Base-by-base conservation (phyloP, 2,888 invertebrate genomes). In the Lacanobia oleracea region DNA sequence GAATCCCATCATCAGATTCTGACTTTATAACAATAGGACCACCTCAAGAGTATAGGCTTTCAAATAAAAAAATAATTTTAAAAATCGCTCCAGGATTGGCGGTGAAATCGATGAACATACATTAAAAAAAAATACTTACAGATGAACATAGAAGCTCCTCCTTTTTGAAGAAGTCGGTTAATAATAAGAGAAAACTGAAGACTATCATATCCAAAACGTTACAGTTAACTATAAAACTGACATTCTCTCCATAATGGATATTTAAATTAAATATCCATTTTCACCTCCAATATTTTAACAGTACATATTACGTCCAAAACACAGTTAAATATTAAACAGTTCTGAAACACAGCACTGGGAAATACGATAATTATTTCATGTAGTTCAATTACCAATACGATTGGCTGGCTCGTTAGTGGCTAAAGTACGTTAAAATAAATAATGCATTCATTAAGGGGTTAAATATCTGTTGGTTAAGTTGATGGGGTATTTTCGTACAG, bases 401-500 rank as follows among this genome's bases (percentile, higher is more conserved):
- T 82, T 68, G 67, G 78, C 9, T 14, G 54, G 50, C 66, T 82
- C 79, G 62, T 82, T 79, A 77, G 78, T 63, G 82, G 78, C 51
- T 66, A 67, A 66, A 48, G 70, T 65, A 80, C 75, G 40, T 81
- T 60, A 77, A 82, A 72, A 63, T 82, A 79, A 78, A 78, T 74
- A 74, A 73, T 70, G n/a, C 54, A 80, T 72, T 63, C 3, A 60
- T 77, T 61, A 48, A 16, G n/a, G n/a, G 8, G n/a, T 60, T 60
- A 51, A 64, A 59, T 60, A 60, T 50, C 59, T 62, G 18, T 16
- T 23, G 5, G 21, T 57, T 7, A 27, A 27, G n/a, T 57, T 21
- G 33, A 51, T 51, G 18, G 10, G 18, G 14, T 2, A 53, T 77
- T 70, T 57, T 64, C 40, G n/a, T n/a, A n/a, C n/a, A n/a, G n/a